phyloP scores from a whole-genome alignment of 2,113 vertebrate genomes.

The Fregata magnificens region DNA sequence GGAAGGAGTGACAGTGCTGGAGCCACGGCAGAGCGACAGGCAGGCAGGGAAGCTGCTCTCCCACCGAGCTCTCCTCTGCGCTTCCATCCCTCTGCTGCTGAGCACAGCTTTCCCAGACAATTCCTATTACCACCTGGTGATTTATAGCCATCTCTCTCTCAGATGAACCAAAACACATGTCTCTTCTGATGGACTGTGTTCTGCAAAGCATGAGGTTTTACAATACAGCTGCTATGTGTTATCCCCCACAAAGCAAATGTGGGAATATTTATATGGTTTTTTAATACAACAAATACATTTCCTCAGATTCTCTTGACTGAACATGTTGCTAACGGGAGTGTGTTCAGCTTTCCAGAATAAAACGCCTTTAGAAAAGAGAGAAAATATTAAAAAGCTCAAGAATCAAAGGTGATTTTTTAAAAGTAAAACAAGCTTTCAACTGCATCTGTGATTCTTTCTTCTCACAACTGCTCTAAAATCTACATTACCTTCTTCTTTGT shows the following conservation, averaged over 20 bases:
- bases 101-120: slow-evolving; percentile 19
- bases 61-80: not conserved
- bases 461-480: not conserved
- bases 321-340: not conserved
- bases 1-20: not conserved
- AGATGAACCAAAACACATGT: slow-evolving; percentile 30
- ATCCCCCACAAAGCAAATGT: not conserved
- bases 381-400: not conserved
- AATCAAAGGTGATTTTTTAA: not conserved
- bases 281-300: slow-evolving; percentile 24
- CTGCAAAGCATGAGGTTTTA: slow-evolving; percentile 44
- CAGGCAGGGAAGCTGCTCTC: not conserved
- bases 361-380: not conserved
- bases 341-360: slow-evolving; percentile 1
- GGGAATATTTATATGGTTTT: not conserved
- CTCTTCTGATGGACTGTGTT: slow-evolving; percentile 24
- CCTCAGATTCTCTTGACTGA: slow-evolving; percentile 12
- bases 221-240: not conserved
- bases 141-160: slow-evolving; percentile 32
- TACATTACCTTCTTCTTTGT: not conserved
- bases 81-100: not conserved
- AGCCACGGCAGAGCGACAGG: accelerated
- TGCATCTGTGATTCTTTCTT: not conserved
- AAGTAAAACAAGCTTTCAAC: not conserved
- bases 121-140: slow-evolving; percentile 9